A percentile compares a stretch with the other conserved stretches of the same genome.
These are phyloP conservation scores for Fulmarus glacialis DNA, from an alignment of 2,113 vertebrate genomes.

Conservation along the genomic window DNA sequence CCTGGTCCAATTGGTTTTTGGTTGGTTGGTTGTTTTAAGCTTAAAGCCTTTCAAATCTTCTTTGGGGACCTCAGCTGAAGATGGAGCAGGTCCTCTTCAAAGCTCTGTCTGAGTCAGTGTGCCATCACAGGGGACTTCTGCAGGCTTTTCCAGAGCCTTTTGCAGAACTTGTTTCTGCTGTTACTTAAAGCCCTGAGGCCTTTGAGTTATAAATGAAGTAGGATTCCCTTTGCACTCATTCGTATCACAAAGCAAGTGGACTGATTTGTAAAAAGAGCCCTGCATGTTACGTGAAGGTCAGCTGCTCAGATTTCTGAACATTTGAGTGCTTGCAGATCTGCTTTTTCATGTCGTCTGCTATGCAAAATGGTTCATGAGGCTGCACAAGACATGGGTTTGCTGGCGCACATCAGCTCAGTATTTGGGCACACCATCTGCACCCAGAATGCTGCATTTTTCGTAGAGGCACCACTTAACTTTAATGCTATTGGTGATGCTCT, in stretches of 20 bases:
- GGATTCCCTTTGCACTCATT: neutral
- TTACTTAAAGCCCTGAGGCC: neutral
- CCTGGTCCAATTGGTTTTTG: neutral
- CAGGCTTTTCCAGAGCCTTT: neutral
- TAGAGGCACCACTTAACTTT: neutral
- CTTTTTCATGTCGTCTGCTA: neutral
- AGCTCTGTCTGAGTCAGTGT: neutral
- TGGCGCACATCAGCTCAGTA: rapidly evolving
- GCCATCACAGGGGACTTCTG: neutral
- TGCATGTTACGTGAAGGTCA: rapidly evolving
- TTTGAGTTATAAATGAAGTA: neutral
- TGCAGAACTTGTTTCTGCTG: neutral
- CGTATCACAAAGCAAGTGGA: neutral
- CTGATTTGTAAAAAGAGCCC: neutral
- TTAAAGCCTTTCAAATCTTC: neutral
- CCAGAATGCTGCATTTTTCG: neutral
- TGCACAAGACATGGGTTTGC: neutral
- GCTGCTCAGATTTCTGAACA: neutral
- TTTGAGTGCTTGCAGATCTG: neutral
- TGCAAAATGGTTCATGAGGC: neutral
- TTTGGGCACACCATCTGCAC: neutral
- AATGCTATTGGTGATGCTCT: neutral
- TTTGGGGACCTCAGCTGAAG: neutral
- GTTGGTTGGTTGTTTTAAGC: neutral
- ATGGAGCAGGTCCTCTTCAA: neutral